A percentile compares a stretch with the other conserved stretches of the same genome.
These are phyloP conservation scores for Diarsia mendica DNA, from an alignment of 2,888 invertebrate species.

Conservation along the genomic window DNA sequence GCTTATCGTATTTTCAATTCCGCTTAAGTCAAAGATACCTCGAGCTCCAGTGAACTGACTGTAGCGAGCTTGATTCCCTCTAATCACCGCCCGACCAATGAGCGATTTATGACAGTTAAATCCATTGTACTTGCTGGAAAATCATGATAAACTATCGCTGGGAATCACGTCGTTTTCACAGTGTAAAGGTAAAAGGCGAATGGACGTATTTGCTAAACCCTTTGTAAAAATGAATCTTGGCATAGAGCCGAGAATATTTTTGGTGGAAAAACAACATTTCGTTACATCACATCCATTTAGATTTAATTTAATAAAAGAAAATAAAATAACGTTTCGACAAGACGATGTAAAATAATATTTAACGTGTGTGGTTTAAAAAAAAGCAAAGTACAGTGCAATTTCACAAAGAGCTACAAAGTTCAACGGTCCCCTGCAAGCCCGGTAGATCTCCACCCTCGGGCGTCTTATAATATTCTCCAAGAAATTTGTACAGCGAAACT, in stretches of 20 bases:
- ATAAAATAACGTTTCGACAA: slow-evolving; percentile 15
- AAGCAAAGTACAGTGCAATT: slow-evolving; percentile 61
- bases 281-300: slow-evolving; percentile 29
- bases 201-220: slow-evolving; percentile 38
- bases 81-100: slow-evolving; percentile 48
- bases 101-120: slow-evolving; percentile 58
- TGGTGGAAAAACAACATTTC: slow-evolving; percentile 16
- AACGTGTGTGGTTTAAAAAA: slow-evolving; percentile 46
- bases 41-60: slow-evolving; percentile 36
- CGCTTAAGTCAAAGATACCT: slow-evolving; percentile 3
- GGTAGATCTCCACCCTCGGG: slow-evolving; percentile 57
- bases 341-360: slow-evolving; percentile 37
- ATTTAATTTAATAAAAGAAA: slow-evolving; percentile 34
- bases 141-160: slow-evolving; percentile 57
- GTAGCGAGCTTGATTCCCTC: slow-evolving; percentile 33
- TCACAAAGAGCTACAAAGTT: slow-evolving; percentile 68
- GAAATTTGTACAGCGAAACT: slow-evolving; percentile 61
- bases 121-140: slow-evolving; percentile 59
- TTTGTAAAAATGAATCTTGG: slow-evolving; percentile 53
- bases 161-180: slow-evolving; percentile 45
- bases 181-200: slow-evolving; percentile 31
- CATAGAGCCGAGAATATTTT: slow-evolving; percentile 35
- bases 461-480: slow-evolving; percentile 64
- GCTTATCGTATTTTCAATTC: slow-evolving; percentile 11
- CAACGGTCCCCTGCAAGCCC: slow-evolving; percentile 54